Base-by-base conservation (phyloP, 2,888 invertebrate genomes). In the Trichacis sp. region DNA sequence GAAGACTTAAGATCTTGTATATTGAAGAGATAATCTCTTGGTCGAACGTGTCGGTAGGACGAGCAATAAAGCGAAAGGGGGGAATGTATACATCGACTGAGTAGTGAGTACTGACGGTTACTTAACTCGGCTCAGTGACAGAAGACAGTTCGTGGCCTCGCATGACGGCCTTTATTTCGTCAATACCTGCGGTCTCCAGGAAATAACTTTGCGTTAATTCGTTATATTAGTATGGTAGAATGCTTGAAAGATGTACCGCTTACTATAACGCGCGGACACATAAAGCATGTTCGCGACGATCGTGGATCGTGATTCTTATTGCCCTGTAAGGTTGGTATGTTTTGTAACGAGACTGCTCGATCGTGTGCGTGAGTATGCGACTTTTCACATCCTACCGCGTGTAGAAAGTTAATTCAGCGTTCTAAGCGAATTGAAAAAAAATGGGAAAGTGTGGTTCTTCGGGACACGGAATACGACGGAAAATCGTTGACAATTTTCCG, bases 261-360 rank as follows among this genome's bases (percentile, higher is more conserved):
- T n/a, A n/a, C 18, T 43, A 43, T 43, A 11, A n/a, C 43, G 1
- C 43, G 43, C 43, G 43, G 19, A 43, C 11, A 43, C 43, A 29
- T 18, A 24, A 29, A 46, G 24, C 6, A 14, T 46, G 46, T 46
- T 18, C 2, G 24, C 29, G 24, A 46, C n/a, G 4, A 43, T 19
- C n/a, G n/a, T n/a, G n/a, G 19, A 46, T 46, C 46, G 14, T 18
- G 24, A 29, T 46, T 5, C 12, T 24, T 4, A 46, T 24, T 46
- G 24, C 46, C 46, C 20, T 46, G 24, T 46, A 46, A 46, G 46
- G 46, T 46, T 46, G 24, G 46, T 46, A n/a, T n/a, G 24, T 46
- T 45, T 45, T 20, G 45, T n/a, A 45, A 45, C 15, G 14, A 15
- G 2, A 42, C 15, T n/a, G n/a, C n/a, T 8, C 42, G 17, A 15